Base-by-base conservation (phyloP, 2,797 vertebrate genomes). In the Crax fasciolata region DNA sequence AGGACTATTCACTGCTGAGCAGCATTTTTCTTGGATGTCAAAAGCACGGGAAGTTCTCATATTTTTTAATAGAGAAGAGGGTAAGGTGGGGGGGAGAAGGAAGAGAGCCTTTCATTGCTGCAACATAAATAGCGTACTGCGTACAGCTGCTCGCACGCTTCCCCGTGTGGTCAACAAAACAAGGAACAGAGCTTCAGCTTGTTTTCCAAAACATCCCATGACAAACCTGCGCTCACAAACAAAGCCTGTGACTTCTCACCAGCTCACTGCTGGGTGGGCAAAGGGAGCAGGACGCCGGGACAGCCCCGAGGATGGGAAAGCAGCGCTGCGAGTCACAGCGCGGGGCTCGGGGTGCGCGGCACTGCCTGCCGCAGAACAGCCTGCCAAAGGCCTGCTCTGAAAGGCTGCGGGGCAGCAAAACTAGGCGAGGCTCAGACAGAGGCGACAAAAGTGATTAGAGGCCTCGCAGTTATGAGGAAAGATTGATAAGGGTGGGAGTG, bases 131-230 rank as follows among this genome's bases (percentile, higher is more conserved):
- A 95, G 82, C 90, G 87, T 70, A 81, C 17, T 79, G 87, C 87
- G 79, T 54, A 86, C 91, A 94, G 94, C 95, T 93, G 94, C 89
- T 63, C 89, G 68, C 4, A 7, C 6, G 68, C 85, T 97, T 96
- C 97, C 96, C 96, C 95, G 96, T 94, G 96, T 89, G 97, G 97
- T 95, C 97, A 98, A 93, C 44, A 90, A 61, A 94, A 96, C 90
- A 90, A 89, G 95, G 97, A 95, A 96, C 93, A 76, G 89, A 97
- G 92, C 94, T 94, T 72, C 91, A 80, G 94, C 89, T 92, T 95
- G 90, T 93, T 94, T 95, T 96, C 93, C 94, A 94, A 96, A 96
- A 93, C 87, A 80, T 55, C 90, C 93, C 49, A 79, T 92, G 89
- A 94, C 94, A 93, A 95, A 58, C 87, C 66, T n/a, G 62, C 25